Conservation (phyloP, 2,888 invertebrate genomes). For the Hesperia comma region DNA sequence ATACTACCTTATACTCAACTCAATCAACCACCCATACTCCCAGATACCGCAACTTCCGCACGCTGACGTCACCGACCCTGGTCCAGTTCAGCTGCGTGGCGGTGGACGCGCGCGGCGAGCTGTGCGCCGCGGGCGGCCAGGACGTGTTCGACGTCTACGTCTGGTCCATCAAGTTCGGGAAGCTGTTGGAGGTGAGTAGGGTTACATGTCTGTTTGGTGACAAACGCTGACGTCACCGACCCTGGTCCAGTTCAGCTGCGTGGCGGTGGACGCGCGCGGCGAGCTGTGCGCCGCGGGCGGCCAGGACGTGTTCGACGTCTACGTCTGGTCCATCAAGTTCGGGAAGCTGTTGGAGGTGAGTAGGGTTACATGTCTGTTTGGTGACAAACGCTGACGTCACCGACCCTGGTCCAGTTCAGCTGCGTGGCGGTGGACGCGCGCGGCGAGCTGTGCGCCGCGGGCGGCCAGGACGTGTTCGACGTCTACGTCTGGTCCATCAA, state of each 20-base stretch:
- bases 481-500: slow-evolving; percentile 98
- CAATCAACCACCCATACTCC: neutral
- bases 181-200: slow-evolving; percentile 90
- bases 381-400: slow-evolving; percentile 97
- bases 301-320: slow-evolving; percentile 97
- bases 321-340: slow-evolving; percentile 97
- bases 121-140: slow-evolving; percentile 97
- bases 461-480: slow-evolving; percentile 97
- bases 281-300: slow-evolving; percentile 98
- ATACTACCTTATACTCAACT: too few species aligned
- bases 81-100: slow-evolving; percentile 96
- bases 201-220: too few species aligned
- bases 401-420: slow-evolving; percentile 95
- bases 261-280: slow-evolving; percentile 94
- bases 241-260: slow-evolving; percentile 95
- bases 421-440: slow-evolving; percentile 94
- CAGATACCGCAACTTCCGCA: slow-evolving; percentile 99
- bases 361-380: too few species aligned
- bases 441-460: slow-evolving; percentile 97
- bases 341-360: slow-evolving; percentile 94
- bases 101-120: slow-evolving; percentile 94
- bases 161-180: slow-evolving; percentile 97
- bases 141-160: slow-evolving; percentile 97
- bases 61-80: slow-evolving; percentile 95
- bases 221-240: slow-evolving; percentile 97